Evolutionary conservation across 37 sponge, comb jelly and placozoan genomes (phyloP).

Genomic region (Crambe crambe): DNA sequence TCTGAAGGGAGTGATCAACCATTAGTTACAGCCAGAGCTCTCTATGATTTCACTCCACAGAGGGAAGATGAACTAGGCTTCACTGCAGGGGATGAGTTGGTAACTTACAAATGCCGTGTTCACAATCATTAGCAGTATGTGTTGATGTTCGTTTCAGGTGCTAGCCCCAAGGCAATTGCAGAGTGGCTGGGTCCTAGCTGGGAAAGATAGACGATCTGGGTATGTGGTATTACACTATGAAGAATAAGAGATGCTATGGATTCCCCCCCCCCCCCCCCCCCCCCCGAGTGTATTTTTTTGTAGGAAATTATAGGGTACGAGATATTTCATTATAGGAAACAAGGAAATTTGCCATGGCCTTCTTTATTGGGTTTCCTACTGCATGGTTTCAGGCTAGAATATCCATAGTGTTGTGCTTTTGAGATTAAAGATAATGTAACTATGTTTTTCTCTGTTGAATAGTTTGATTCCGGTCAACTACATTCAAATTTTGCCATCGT

Average conservation of each 20-base stretch:
- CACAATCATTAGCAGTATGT: neutral
- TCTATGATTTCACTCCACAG: constrained; percentile 60
- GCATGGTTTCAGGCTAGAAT: too few species aligned
- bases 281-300: too few species aligned
- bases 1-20: constrained; percentile 20
- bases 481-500: constrained; percentile 17
- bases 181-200: constrained; percentile 66
- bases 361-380: too few species aligned
- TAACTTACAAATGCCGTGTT: constrained; percentile 10
- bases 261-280: too few species aligned
- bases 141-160: constrained; percentile 16
- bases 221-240: constrained; percentile 15
- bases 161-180: constrained; percentile 66
- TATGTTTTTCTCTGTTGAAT: neutral
- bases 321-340: too few species aligned
- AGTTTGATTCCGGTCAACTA: constrained; percentile 60
- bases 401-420: too few species aligned
- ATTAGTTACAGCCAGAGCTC: constrained; percentile 40
- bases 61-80: constrained; percentile 62
- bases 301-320: too few species aligned
- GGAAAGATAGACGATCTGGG: constrained; percentile 53
- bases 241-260: too few species aligned
- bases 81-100: constrained; percentile 70
- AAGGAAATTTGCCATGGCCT: too few species aligned
- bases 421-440: too few species aligned